Base-by-base conservation (phyloP, 2,888 invertebrate species). In the Microplitis deprimator region DNA sequence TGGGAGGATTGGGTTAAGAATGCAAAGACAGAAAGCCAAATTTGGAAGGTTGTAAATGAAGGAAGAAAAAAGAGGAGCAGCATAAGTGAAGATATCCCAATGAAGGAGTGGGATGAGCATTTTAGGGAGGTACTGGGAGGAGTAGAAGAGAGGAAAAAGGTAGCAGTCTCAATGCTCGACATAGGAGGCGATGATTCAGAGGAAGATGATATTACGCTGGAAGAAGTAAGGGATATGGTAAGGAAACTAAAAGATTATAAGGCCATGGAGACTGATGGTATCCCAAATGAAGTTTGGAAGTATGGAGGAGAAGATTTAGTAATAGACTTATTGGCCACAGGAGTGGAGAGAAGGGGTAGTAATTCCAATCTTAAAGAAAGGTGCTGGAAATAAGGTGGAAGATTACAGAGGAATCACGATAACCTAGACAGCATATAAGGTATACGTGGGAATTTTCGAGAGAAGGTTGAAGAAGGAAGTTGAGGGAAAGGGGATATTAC, bases 281-380 rank as follows among this genome's bases (percentile, higher is more conserved):
- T 77, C 8, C 70, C 73, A 39, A 75, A 75, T 61, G 75, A 77
- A 67, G 75, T 68, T n/a, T 75, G 75, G 75, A 75, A 64, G 16
- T 75, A 62, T 10, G 75, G 78, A 41, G 75, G 72, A 7, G 60
- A 17, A 64, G 16, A 20, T 10, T 6, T 39, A 38, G 39, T n/a
- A 38, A 61, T 64, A 29, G 13, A 70, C 5, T 39, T 39, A 16
- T 10, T 69, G 61, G 78, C 73, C 76, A n/a, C 38, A 76, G 59
- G 73, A 68, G 38, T 78, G 70, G 72, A 75, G 59, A 59, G 72
- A 76, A 16, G 76, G 72, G 0, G 50, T 73, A 13, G 16, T 72
- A 16, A 64, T 62, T 61, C 62, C 62, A 16, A 39, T 72, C 4
- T 1, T 62, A 16, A 72, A 39, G 17, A 62, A 72, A 62, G 64